These are phyloP conservation scores for Drusus annulatus DNA, from an alignment of 1,140 invertebrate species.

Conservation along the genomic window DNA sequence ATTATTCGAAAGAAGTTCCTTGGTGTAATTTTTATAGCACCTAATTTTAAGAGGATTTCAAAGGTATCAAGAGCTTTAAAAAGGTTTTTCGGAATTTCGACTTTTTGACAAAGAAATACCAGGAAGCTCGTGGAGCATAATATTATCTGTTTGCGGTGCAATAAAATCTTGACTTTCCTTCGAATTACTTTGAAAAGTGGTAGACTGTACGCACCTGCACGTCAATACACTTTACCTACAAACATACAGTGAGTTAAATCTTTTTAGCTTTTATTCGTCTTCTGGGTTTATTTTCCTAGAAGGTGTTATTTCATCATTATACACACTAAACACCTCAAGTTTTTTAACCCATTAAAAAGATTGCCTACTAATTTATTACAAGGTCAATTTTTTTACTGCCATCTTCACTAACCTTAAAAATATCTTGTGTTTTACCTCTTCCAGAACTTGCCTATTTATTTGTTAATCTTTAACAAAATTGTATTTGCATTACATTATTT, in stretches of 20 bases:
- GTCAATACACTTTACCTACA: not conserved
- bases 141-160: constrained; percentile 9
- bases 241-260: not conserved
- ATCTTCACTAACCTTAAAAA: no score
- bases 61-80: constrained; percentile 33
- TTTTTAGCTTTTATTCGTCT: not conserved
- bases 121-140: not conserved
- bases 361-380: no score
- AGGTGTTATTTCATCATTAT: not conserved
- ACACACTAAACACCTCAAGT: no score
- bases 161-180: constrained; percentile 29
- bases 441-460: no score
- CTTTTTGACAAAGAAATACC: constrained; percentile 26
- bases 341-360: no score
- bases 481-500: no score
- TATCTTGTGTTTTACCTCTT: no score
- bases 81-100: constrained; percentile 23
- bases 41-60: constrained; percentile 3
- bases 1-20: not conserved
- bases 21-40: constrained; percentile 16
- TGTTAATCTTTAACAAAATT: no score
- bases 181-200: constrained; percentile 28
- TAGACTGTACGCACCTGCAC: not conserved
- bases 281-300: not conserved
- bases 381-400: no score